Evolutionary conservation across 2,888 invertebrate genomes (phyloP).

Genomic region (Falcaria lacertinaria): DNA sequence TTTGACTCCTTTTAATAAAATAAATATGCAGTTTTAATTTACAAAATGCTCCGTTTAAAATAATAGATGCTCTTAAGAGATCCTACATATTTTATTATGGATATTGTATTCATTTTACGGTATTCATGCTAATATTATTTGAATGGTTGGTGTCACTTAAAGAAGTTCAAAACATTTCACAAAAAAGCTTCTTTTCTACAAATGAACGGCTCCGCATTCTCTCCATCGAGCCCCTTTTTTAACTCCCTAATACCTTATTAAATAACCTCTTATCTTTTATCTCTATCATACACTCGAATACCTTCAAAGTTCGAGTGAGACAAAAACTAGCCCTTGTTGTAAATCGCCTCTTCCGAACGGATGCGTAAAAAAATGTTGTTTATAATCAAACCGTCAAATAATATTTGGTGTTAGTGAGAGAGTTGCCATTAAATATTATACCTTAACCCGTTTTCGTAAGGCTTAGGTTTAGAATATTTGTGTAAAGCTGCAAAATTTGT

Average conservation of each 20-base stretch:
- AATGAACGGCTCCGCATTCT: neutral
- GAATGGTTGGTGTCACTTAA: no score
- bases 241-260: neutral
- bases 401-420: conserved; percentile 7
- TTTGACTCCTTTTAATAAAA: no score
- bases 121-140: no score
- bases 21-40: no score
- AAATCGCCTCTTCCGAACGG: conserved; percentile 20
- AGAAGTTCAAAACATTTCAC: neutral
- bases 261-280: neutral
- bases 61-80: no score
- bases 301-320: conserved; percentile 1
- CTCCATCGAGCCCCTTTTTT: neutral
- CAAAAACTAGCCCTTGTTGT: conserved; percentile 9
- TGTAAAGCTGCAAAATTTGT: neutral
- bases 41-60: no score
- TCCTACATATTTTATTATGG: no score
- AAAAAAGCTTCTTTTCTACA: neutral
- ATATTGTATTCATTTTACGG: no score
- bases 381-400: conserved; percentile 16
- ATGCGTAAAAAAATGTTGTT: conserved; percentile 30
- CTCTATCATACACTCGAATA: neutral
- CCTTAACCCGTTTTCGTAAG: neutral
- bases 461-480: neutral
- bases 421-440: neutral